Conservation (phyloP, 2,797 vertebrate genomes). For the Sebastiscus tertius region DNA sequence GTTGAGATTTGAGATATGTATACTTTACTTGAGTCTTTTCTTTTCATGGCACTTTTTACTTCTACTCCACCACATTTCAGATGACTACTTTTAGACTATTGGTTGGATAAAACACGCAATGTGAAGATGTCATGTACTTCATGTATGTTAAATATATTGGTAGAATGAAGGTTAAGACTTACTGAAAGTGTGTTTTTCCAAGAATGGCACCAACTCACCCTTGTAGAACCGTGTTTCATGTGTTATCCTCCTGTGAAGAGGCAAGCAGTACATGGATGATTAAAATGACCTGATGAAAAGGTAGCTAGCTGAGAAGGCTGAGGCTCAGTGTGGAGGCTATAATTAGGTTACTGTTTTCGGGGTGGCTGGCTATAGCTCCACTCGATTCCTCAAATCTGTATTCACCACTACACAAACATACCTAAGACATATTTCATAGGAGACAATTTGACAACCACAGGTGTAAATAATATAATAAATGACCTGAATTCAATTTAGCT, state of each 20-base stretch:
- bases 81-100: background rate
- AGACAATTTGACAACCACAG: background rate
- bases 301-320: background rate
- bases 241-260: background rate
- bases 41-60: background rate
- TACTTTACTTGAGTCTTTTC: background rate
- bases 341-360: background rate
- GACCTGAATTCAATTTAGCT: background rate
- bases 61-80: background rate
- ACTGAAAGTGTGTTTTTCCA: background rate
- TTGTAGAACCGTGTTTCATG: background rate
- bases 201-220: background rate
- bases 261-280: background rate
- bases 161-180: background rate
- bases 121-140: background rate
- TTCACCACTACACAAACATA: background rate
- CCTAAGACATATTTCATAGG: background rate
- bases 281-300: background rate
- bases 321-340: background rate
- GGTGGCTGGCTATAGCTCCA: background rate
- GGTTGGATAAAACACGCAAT: background rate
- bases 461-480: background rate
- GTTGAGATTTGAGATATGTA: background rate
- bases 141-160: background rate
- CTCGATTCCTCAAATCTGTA: background rate